These are phyloP conservation scores for Siniperca chuatsi DNA, from an alignment of 2,113 vertebrate genomes.

Conservation along the genomic window DNA sequence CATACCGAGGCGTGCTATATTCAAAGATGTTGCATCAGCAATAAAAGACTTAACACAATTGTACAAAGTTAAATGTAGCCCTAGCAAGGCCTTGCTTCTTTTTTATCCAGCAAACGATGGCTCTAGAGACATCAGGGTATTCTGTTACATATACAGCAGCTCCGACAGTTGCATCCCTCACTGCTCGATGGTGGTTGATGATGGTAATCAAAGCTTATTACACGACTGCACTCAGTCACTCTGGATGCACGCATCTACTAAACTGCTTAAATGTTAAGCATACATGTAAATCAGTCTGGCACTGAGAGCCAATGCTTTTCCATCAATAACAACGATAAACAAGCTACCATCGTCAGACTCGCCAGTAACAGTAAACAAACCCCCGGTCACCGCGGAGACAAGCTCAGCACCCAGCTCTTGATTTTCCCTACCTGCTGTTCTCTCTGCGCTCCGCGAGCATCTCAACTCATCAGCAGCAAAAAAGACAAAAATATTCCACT, in stretches of 20 bases:
- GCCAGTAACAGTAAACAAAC: conserved; percentile 72
- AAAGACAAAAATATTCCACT: conserved; percentile 47
- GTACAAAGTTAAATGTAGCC: not conserved
- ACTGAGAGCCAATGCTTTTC: conserved; percentile 19
- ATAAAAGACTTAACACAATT: not conserved
- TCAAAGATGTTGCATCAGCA: not conserved
- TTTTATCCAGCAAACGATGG: not conserved
- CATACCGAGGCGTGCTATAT: not conserved
- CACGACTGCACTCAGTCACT: not conserved
- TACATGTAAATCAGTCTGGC: not conserved
- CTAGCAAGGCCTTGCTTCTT: not conserved
- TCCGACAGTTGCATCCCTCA: conserved; percentile 22
- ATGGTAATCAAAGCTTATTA: conserved; percentile 21
- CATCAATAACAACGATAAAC: conserved; percentile 32
- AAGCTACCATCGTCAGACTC: conserved; percentile 20
- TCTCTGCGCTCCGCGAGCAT: conserved; percentile 83
- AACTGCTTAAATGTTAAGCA: conserved; percentile 9
- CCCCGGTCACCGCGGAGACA: conserved; percentile 73
- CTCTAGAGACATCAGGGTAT: not conserved
- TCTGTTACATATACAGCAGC: not conserved
- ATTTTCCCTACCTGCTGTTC: conserved; percentile 82
- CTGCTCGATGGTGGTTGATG: not conserved
- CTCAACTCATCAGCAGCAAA: conserved; percentile 63
- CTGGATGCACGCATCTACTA: not conserved
- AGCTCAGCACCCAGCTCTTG: conserved; percentile 59